These are phyloP conservation scores for Heliornis fulica DNA, from an alignment of 2,113 vertebrate genomes.

Conservation along the genomic window DNA sequence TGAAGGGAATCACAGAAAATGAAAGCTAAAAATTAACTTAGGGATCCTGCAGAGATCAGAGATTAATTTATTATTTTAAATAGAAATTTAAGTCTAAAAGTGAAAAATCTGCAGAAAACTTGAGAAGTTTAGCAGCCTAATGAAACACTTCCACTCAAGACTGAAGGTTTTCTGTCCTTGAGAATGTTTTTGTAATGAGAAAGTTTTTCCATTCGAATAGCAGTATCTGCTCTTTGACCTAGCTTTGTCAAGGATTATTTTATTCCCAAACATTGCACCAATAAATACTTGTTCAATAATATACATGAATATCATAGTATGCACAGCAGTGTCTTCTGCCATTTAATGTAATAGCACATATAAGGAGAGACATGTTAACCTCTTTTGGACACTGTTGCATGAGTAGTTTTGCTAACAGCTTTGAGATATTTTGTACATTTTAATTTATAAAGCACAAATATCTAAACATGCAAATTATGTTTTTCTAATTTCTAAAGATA, in stretches of 20 bases:
- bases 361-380: background rate
- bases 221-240: conserved; percentile 1
- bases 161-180: conserved; percentile 27
- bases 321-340: background rate
- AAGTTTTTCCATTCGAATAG: conserved; percentile 1
- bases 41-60: background rate
- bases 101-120: conserved; percentile 7
- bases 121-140: background rate
- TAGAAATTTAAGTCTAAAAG: background rate
- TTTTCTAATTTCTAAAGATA: background rate
- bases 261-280: conserved; percentile 14
- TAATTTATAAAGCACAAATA: background rate
- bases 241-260: conserved; percentile 34
- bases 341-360: background rate
- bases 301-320: background rate
- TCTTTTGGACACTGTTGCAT: background rate
- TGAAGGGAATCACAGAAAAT: background rate
- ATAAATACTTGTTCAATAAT: conserved; percentile 61
- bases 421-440: background rate
- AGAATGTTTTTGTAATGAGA: conserved; percentile 55
- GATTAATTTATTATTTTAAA: background rate
- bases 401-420: background rate
- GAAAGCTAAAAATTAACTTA: background rate
- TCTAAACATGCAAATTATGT: background rate
- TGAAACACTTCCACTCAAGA: conserved; percentile 15